A percentile compares a stretch with the other conserved stretches of the same genome.
phyloP scores from a whole-genome alignment of 2,113 vertebrate species.

The Corvus moneduloides region DNA sequence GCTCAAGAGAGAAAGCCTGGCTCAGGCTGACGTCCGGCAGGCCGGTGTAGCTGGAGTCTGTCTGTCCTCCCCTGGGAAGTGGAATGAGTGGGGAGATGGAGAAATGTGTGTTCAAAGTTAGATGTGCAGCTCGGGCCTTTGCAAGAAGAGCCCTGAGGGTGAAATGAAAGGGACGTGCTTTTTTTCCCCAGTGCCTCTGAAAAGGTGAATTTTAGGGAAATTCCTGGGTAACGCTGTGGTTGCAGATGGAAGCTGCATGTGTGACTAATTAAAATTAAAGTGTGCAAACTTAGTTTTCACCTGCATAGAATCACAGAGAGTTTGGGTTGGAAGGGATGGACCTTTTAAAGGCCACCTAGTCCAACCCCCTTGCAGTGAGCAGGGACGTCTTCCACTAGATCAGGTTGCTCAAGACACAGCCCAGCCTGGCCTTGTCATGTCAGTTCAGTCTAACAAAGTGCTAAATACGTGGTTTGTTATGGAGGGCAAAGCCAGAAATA shows the following conservation, averaged over 20 bases:
- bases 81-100: background rate
- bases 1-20: background rate
- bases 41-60: background rate
- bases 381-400: background rate
- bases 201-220: background rate
- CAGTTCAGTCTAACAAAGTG: background rate
- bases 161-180: background rate
- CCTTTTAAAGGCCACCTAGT: background rate
- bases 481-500: background rate
- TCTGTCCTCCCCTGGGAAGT: background rate
- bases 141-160: background rate
- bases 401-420: background rate
- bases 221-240: background rate
- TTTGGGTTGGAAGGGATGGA: background rate
- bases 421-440: background rate
- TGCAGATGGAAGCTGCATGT: background rate
- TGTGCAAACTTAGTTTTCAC: accelerated
- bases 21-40: accelerated
- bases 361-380: background rate
- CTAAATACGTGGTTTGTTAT: accelerated
- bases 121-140: accelerated
- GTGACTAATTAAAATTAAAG: background rate
- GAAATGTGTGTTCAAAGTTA: accelerated
- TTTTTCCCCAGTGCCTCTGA: background rate
- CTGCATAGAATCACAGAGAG: background rate